Conservation (phyloP, 2,113 vertebrate genomes). For the Menura novaehollandiae region DNA sequence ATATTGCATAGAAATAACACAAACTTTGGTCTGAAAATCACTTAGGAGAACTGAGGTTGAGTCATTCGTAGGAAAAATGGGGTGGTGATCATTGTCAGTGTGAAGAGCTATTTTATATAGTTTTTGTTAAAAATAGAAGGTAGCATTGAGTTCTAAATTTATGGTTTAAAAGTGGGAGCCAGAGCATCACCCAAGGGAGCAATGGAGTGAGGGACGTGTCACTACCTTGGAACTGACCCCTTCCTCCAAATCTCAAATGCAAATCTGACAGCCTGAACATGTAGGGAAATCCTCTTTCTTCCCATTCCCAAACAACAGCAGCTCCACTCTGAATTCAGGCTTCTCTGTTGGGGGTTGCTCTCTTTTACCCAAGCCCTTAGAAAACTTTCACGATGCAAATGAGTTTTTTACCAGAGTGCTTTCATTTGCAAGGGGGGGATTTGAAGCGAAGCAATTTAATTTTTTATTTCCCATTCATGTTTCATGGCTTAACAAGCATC, state of each 20-base stretch:
- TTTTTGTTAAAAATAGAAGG: neutral
- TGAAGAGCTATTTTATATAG: accelerated
- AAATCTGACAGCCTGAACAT: neutral
- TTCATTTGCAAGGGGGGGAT: neutral
- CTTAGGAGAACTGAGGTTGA: neutral
- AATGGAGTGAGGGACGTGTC: neutral
- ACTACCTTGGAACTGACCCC: accelerated
- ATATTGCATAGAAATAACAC: neutral
- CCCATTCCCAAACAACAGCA: neutral
- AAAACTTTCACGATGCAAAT: neutral
- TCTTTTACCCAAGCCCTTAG: neutral
- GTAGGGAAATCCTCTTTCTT: neutral
- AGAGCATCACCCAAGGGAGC: neutral
- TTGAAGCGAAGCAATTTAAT: neutral
- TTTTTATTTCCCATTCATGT: constrained; percentile 32
- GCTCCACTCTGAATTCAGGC: neutral
- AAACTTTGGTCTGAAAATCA: neutral
- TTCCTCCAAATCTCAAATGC: neutral
- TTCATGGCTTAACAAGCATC: constrained; percentile 24
- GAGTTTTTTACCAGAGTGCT: neutral
- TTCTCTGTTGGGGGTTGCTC: neutral
- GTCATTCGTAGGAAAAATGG: neutral
- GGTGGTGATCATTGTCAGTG: too few species aligned
- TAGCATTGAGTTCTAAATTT: neutral
- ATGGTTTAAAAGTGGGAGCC: neutral